Percentiles rank a stretch among this genome's conserved stretches.
Evolutionary conservation across 2,113 vertebrate species (phyloP).

Genomic region (Aptenodytes patagonicus): DNA sequence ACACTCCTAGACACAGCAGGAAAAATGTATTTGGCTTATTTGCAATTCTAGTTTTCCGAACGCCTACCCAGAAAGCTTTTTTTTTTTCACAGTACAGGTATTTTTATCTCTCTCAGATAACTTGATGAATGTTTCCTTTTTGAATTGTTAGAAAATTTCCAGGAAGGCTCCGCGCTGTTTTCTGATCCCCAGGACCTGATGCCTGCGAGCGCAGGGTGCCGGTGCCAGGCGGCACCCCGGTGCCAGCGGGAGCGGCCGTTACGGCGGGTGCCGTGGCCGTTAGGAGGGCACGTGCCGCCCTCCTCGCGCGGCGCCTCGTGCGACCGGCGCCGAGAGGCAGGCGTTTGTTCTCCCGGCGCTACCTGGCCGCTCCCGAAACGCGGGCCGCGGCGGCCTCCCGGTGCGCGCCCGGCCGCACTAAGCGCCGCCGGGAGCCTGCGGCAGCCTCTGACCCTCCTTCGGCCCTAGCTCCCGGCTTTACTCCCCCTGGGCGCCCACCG

Average conservation of each 20-base stretch:
- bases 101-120: not conserved
- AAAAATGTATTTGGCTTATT: not conserved
- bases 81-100: no score
- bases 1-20: not conserved
- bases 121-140: accelerated
- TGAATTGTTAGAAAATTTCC: not conserved
- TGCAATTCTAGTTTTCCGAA: not conserved
- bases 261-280: not conserved
- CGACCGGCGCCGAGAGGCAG: no score
- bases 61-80: not conserved
- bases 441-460: not conserved
- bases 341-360: not conserved
- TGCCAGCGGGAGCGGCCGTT: not conserved
- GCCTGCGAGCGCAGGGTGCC: not conserved
- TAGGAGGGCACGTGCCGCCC: not conserved
- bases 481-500: no score
- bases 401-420: not conserved
- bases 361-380: not conserved
- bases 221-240: not conserved
- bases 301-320: not conserved
- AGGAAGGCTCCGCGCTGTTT: not conserved
- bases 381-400: not conserved
- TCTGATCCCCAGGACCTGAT: not conserved
- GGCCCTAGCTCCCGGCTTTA: no score
- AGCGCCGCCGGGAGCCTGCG: not conserved